Evolutionary conservation across 2,113 vertebrate genomes (phyloP).

Genomic region (Camelus bactrianus): DNA sequence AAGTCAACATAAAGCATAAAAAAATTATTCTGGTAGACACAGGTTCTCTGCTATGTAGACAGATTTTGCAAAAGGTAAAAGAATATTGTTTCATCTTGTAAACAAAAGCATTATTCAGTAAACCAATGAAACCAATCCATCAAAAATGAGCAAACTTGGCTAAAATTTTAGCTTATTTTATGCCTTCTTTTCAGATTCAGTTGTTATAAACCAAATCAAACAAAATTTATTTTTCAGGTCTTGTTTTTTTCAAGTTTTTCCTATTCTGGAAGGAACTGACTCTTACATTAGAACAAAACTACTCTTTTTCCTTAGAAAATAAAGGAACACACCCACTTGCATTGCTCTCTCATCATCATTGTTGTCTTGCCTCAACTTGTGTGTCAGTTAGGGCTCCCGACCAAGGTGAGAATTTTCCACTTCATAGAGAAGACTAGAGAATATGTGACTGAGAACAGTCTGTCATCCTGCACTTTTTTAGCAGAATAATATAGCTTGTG

Average conservation of each 20-base stretch:
- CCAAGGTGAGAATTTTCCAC: neutral
- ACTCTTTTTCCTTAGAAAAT: neutral
- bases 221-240: neutral
- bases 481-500: neutral
- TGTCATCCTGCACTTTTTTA: neutral
- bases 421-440: neutral
- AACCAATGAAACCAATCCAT: neutral
- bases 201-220: constrained; percentile 28
- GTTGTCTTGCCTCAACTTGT: neutral
- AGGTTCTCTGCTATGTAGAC: neutral
- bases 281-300: neutral
- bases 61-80: neutral
- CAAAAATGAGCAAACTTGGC: neutral
- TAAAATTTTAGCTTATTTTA: neutral
- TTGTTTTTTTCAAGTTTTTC: neutral
- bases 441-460: neutral
- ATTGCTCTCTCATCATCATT: neutral
- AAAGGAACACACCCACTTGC: neutral
- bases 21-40: neutral
- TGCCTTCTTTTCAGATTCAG: constrained; percentile 33
- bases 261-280: neutral
- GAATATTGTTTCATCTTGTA: neutral
- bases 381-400: neutral
- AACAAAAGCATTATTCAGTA: neutral
- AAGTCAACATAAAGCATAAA: neutral